A percentile compares a stretch with the other conserved stretches of the same genome.
phyloP scores from a whole-genome alignment of 1,140 invertebrate genomes.

The Pectinophora gossypiella region DNA sequence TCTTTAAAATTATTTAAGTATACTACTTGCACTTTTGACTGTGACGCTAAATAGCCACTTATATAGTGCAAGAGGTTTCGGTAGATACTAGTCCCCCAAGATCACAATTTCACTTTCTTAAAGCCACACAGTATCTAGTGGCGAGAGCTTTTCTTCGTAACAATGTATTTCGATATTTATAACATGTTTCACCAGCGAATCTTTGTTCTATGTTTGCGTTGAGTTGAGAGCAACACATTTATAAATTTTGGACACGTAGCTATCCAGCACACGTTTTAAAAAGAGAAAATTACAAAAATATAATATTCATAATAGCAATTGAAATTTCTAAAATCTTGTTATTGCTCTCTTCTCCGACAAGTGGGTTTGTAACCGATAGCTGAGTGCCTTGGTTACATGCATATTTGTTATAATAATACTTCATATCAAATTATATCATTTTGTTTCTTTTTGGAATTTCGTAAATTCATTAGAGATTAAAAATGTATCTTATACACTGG shows the following conservation, averaged over 20 bases:
- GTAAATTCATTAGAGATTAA: slow-evolving; percentile 56
- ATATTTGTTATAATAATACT: slow-evolving; percentile 63
- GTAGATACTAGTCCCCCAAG: neutral
- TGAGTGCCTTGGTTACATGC: slow-evolving; percentile 66
- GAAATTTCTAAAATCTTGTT: slow-evolving; percentile 32
- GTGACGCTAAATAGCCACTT: neutral
- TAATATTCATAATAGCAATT: slow-evolving; percentile 32
- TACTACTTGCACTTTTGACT: neutral
- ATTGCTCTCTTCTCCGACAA: slow-evolving; percentile 59
- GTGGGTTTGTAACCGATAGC: slow-evolving; percentile 66
- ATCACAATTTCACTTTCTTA: slow-evolving; percentile 11
- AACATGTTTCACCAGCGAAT: slow-evolving; percentile 40
- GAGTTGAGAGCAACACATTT: slow-evolving; percentile 49
- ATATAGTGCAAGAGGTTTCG: neutral
- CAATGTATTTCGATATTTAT: slow-evolving; percentile 38
- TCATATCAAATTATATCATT: slow-evolving; percentile 45
- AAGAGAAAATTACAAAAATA: too few relatives aligned
- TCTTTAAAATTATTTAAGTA: too few relatives aligned
- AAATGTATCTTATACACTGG: slow-evolving; percentile 52
- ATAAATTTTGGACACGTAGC: slow-evolving; percentile 55
- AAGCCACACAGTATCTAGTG: slow-evolving; percentile 39
- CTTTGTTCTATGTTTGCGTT: slow-evolving; percentile 20
- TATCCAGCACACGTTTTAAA: slow-evolving; percentile 48
- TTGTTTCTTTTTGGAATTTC: slow-evolving; percentile 46
- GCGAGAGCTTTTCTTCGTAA: slow-evolving; percentile 49